Evolutionary conservation across 2,888 invertebrate genomes (phyloP).

Genomic region (Limnephilus auricula): DNA sequence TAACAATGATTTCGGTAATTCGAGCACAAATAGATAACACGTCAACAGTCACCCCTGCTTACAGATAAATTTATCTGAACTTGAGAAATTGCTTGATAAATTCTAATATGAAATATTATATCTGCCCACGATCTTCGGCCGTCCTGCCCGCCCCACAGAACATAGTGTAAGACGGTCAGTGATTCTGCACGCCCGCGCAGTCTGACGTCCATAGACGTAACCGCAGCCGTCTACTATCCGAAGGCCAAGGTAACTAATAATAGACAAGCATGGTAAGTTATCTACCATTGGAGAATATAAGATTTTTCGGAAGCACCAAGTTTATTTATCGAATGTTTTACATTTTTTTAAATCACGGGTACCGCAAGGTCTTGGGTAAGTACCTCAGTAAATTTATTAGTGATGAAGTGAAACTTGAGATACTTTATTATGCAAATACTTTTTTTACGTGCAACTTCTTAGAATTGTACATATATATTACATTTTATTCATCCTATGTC

Average conservation of each 20-base stretch:
- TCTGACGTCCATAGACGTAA: constrained; percentile 2
- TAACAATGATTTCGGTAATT: background rate
- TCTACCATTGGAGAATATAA: background rate
- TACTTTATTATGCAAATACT: no score
- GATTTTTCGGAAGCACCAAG: background rate
- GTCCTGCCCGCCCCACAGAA: constrained; percentile 23
- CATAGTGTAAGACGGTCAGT: constrained; percentile 62
- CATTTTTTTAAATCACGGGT: no score
- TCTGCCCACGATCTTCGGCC: background rate
- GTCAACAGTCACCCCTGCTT: background rate
- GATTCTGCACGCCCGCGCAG: constrained; percentile 59
- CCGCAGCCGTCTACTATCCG: background rate
- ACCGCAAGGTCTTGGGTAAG: no score
- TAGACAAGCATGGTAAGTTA: background rate
- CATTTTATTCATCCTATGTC: no score
- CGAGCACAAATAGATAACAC: background rate
- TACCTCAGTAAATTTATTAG: no score
- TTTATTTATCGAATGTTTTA: background rate
- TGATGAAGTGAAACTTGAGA: no score
- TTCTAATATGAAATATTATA: background rate
- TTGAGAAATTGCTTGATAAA: background rate
- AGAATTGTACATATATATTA: no score
- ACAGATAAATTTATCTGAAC: background rate
- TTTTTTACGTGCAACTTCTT: no score
- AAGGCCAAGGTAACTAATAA: constrained; percentile 55